Evolutionary conservation across 2,113 vertebrate genomes (phyloP), one percentile per base, ranked within the genome.

Genomic region (Gadus macrocephalus): DNA sequence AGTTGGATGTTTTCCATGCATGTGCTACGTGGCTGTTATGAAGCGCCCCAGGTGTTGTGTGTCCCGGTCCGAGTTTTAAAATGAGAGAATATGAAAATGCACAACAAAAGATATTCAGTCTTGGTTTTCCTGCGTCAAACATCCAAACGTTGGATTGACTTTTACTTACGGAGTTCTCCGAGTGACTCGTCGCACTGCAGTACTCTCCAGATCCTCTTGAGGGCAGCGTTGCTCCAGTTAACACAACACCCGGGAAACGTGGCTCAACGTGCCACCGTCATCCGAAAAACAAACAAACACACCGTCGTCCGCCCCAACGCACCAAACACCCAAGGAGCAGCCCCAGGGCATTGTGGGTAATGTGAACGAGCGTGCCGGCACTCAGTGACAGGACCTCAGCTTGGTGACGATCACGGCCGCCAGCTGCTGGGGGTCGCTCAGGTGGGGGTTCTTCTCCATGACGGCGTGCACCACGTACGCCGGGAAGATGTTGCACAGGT

Each of bases 401-500:
- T 95, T 97, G 66, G 96, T 93, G 77, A 99, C 97, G 72, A 99
- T 99, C 84, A 98, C 91, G 66, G 97, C 96, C 66, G 97, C 97
- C 66, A 99, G 90, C 83, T 99, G 96, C 64, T 99, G 97, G 38
- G 97, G 95, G 79, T 99, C 97, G 68, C 94, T 96, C 86, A 95
- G 91, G 84, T 98, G 97, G 70, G 97, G 97, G 81, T 98, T 98
- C 87, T 98, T 98, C 83, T 98, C 97, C 97, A 99, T 99, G 56
- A 98, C 97, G 1, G 95, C 93, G 84, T 96, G 96, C 68, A 99
- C 97, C 19, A 98, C 87, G 25, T 94, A 93, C 8, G 95, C 93
- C 64, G 97, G 97, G 80, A 99, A 99, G 81, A 99, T 98, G 91
- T 98, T 98, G 90, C 96, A 98, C 81, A 99, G 96, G 87, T 98